Base-by-base conservation (phyloP, 1,140 invertebrate genomes). In the Drosophila parvula region DNA sequence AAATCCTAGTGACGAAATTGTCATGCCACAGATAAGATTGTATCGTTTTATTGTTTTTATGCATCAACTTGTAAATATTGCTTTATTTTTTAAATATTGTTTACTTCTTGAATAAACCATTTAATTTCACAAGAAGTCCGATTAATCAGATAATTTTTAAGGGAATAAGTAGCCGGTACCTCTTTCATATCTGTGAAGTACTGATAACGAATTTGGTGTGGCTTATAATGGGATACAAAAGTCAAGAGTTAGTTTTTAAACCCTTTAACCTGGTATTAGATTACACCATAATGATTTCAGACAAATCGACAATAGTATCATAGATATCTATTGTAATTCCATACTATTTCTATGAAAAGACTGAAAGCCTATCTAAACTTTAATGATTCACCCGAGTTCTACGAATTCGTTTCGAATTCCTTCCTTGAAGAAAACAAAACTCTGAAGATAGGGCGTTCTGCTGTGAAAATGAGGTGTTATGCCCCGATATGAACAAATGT, bases 401-500 rank as follows among this genome's bases (percentile, higher is more conserved):
- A 14, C 0, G 8, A 34, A 12, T 12, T 51, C 11, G 6, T 12
- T 22, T 12, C 7, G 36, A 53, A 53, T 53, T 53, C 12, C 50
- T 53, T 22, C 27, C 38, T 27, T 18, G n/a, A 38, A 32, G 18
- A 53, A 38, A 32, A 14, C 8, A 36, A 53, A 18, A 18, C 18
- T 12, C 36, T 22, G 22, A 22, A 16, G 36, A 57, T 41, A 57
- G 55, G 55, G 55, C 32, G 36, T 57, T 57, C 36, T 57, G 18
- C 55, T 55, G 51, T 55, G 18, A 55, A 55, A 56, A 56, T 34
- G 34, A 43, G 61, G 61, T 43, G 38, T 61, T 62, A 36, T 41
- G 62, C 56, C 11, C 40, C 32, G 57, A 32, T 28, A 30, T 44
- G 44, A 47, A 43, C 14, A 68, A 61, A 43, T 62, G 57, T 62